Percentiles rank a stretch among this genome's conserved stretches.
Evolutionary conservation across 1,140 invertebrate genomes (phyloP).

Genomic region (Nasonia vitripennis): DNA sequence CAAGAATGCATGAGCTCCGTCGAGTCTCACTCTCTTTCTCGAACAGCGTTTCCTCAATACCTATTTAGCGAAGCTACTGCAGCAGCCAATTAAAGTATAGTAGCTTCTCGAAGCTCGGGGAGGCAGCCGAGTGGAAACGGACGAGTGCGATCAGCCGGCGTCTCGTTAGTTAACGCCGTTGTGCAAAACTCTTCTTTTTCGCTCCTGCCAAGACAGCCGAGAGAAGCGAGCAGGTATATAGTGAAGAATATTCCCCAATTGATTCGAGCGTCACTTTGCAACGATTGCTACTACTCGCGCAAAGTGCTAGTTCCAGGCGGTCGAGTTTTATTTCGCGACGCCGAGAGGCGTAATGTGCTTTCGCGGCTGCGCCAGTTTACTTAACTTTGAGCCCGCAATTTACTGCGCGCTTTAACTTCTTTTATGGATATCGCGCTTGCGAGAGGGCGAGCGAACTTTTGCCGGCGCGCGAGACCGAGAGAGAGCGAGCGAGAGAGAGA

Average conservation of each 20-base stretch:
- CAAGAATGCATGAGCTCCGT: not conserved
- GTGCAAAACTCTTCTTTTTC: too few relatives aligned
- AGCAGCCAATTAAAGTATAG: not conserved
- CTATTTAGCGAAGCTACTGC: not conserved
- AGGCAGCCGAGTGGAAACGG: not conserved
- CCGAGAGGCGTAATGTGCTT: not conserved
- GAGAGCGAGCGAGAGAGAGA: not conserved
- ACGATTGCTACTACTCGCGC: not conserved
- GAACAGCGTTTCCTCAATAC: not conserved
- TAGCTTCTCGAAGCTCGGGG: not conserved
- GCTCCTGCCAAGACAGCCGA: too few relatives aligned
- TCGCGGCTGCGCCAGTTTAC: not conserved
- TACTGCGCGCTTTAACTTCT: conserved; percentile 20
- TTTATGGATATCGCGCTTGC: not conserved
- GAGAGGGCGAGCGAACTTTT: not conserved
- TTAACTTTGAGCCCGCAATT: conserved; percentile 14
- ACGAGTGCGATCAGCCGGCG: not conserved
- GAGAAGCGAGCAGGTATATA: too few relatives aligned
- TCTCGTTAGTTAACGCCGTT: not conserved
- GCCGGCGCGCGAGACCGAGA: not conserved
- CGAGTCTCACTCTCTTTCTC: not conserved
- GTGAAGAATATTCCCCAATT: too few relatives aligned
- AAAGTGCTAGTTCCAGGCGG: not conserved
- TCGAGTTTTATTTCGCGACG: not conserved
- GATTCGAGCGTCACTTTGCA: not conserved